Percentiles rank a stretch among this genome's conserved stretches.
Conservation (phyloP, 1,140 invertebrate species). For the Paralvinella palmiformis region DNA sequence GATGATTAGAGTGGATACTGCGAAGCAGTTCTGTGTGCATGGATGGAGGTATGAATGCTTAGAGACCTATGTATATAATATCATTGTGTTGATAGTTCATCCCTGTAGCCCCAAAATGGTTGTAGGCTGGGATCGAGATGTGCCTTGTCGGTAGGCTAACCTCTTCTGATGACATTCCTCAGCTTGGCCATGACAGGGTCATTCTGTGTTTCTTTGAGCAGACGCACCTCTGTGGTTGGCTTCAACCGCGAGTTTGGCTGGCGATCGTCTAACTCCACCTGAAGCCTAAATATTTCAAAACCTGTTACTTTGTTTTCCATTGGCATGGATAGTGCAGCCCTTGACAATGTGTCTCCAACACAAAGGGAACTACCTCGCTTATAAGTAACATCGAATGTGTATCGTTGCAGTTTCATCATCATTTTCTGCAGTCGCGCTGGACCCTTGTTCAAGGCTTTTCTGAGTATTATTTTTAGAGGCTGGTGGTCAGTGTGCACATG, state of each 20-base stretch:
- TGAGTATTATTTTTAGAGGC: too few relatives aligned
- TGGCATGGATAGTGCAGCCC: background rate
- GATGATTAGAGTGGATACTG: too few relatives aligned
- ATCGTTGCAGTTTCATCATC: conserved; percentile 42
- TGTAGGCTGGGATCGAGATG: background rate
- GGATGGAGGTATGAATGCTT: too few relatives aligned
- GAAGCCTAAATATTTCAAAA: background rate
- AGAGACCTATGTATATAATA: too few relatives aligned
- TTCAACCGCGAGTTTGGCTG: background rate
- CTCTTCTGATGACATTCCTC: background rate
- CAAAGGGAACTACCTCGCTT: conserved; percentile 39
- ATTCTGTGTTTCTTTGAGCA: background rate
- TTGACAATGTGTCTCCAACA: conserved; percentile 36
- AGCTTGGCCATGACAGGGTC: background rate
- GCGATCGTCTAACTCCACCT: background rate
- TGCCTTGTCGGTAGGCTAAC: background rate
- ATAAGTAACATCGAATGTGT: conserved; percentile 46
- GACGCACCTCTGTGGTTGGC: too few relatives aligned
- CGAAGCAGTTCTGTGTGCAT: too few relatives aligned
- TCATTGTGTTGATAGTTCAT: too few relatives aligned
- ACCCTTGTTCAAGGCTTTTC: conserved; percentile 26
- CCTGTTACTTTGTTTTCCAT: background rate
- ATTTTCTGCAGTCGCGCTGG: conserved; percentile 41
- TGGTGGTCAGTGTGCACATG: background rate
- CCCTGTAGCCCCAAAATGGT: too few relatives aligned